Evolutionary conservation across 2,113 vertebrate genomes (phyloP).

Genomic region (Callorhinus ursinus): DNA sequence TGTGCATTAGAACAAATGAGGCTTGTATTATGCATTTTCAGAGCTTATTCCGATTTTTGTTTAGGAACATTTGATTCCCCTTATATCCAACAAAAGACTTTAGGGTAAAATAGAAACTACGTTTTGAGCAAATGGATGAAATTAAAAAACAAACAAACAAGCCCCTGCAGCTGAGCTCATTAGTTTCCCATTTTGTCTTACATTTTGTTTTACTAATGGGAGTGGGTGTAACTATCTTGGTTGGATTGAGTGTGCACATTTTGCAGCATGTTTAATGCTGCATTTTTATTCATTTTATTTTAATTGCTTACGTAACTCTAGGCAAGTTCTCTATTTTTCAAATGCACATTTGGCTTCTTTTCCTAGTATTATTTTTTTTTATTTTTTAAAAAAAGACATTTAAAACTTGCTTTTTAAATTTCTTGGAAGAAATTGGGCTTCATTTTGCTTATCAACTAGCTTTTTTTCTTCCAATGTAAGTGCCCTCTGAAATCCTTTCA

Average conservation of each 20-base stretch:
- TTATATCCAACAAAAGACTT: background rate
- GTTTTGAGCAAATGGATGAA: constrained; percentile 40
- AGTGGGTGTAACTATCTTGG: constrained; percentile 9
- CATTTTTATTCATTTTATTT: background rate
- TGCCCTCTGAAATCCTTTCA: background rate
- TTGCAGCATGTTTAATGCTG: background rate
- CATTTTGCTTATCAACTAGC: constrained; percentile 7
- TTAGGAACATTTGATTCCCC: constrained; percentile 48
- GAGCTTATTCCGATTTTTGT: constrained; percentile 22
- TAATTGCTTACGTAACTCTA: constrained; percentile 59
- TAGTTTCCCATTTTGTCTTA: constrained; percentile 11
- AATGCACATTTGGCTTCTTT: constrained; percentile 7
- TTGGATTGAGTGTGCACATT: background rate
- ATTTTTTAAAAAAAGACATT: constrained; percentile 19
- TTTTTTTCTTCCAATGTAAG: background rate
- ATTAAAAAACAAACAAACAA: constrained; percentile 25
- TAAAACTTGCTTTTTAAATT: constrained; percentile 36
- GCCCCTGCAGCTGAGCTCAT: constrained; percentile 37
- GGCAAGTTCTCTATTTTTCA: constrained; percentile 22
- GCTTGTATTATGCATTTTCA: constrained; percentile 16
- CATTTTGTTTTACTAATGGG: constrained; percentile 46
- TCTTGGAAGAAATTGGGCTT: constrained; percentile 40
- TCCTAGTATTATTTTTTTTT: constrained; percentile 28
- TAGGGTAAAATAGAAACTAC: constrained; percentile 48
- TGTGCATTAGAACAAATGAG: constrained; percentile 3